A percentile compares a stretch with the other conserved stretches of the same genome.
These are phyloP conservation scores for Tauraco hartlaubi DNA, from an alignment of 2,797 vertebrate species.

Conservation along the genomic window DNA sequence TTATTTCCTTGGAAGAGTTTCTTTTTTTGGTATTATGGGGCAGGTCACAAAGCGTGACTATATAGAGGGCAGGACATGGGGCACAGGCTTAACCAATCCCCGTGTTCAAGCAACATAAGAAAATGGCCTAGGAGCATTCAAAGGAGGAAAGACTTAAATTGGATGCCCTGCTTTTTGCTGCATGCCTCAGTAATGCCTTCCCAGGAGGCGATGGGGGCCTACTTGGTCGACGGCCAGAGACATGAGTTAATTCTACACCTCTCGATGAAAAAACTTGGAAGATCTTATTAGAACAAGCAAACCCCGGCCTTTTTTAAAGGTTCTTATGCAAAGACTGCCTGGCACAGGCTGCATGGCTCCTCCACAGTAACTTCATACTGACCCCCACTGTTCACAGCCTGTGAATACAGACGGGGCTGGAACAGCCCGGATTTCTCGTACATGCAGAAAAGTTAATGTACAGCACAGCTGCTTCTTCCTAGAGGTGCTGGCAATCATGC, in stretches of 20 bases:
- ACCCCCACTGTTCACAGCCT: background rate
- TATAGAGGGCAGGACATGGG: background rate
- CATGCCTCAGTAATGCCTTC: background rate
- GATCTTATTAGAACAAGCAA: background rate
- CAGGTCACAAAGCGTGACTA: background rate
- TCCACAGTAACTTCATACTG: constrained; percentile 6
- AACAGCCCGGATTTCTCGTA: background rate
- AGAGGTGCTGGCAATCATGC: background rate
- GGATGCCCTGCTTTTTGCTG: background rate
- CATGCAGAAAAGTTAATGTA: background rate
- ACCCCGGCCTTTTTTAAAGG: background rate
- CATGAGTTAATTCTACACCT: background rate
- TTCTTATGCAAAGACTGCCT: background rate
- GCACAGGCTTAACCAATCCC: background rate
- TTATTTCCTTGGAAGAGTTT: background rate
- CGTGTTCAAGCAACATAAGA: background rate
- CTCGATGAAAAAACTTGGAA: background rate
- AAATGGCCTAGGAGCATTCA: background rate
- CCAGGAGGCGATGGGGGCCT: background rate
- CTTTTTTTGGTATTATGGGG: background rate
- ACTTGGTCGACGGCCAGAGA: background rate
- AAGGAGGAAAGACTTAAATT: background rate
- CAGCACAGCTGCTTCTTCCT: background rate
- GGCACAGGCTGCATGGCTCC: background rate
- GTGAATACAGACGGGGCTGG: background rate